A percentile compares a stretch with the other conserved stretches of the same genome.
Conservation (phyloP, 2,888 invertebrate species). For the Noctua janthina region DNA sequence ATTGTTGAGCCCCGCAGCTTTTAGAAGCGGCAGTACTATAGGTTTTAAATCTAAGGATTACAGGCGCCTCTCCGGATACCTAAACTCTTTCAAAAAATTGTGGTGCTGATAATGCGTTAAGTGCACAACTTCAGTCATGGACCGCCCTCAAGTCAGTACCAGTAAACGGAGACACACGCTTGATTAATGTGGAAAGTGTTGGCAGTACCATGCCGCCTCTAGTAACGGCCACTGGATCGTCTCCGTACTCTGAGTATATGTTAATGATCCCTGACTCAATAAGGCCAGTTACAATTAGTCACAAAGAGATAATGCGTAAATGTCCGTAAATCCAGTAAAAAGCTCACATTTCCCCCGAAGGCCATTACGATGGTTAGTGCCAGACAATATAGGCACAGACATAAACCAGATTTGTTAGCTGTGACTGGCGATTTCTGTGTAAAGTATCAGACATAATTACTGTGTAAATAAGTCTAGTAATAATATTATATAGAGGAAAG, state of each 20-base stretch:
- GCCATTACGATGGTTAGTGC: neutral
- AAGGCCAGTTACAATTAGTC: constrained; percentile 18
- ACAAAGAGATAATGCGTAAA: constrained; percentile 15
- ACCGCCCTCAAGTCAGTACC: neutral
- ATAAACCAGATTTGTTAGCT: neutral
- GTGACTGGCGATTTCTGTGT: neutral
- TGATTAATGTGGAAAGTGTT: neutral
- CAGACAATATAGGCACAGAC: neutral
- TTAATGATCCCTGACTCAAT: constrained; percentile 9
- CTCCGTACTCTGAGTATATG: neutral
- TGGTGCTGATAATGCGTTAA: neutral
- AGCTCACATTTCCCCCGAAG: neutral
- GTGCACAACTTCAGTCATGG: neutral
- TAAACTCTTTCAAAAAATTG: neutral
- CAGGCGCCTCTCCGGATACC: neutral
- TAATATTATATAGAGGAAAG: too few species aligned
- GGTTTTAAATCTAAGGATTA: neutral
- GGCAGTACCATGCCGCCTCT: neutral
- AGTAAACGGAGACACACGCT: neutral
- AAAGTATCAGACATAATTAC: neutral
- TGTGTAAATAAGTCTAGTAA: neutral
- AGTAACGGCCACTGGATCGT: neutral
- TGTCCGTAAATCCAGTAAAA: constrained; percentile 10
- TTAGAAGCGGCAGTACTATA: neutral
- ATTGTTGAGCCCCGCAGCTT: neutral